phyloP scores from a whole-genome alignment of 2,888 invertebrate species.

The Copidosoma aretas region DNA sequence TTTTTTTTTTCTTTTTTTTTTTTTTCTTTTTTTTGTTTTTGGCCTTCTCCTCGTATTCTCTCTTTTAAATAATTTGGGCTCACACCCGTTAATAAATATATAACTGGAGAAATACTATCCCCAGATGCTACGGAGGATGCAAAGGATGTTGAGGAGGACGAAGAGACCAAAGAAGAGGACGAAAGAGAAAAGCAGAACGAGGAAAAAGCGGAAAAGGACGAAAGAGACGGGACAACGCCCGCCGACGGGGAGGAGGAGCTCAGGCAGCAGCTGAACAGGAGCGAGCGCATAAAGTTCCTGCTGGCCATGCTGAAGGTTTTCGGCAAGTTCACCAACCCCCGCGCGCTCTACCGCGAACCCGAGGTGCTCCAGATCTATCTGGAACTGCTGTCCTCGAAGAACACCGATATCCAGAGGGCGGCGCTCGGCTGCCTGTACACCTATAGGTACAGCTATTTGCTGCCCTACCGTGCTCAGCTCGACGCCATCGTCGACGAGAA shows the following conservation, averaged over 20 bases:
- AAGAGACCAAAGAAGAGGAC: constrained; percentile 35
- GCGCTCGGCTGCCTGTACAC: constrained; percentile 86
- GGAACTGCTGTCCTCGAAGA: constrained; percentile 81
- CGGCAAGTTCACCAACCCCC: constrained; percentile 81
- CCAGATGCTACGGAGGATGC: constrained; percentile 21
- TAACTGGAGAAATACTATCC: too few species aligned
- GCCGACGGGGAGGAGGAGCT: constrained; percentile 48
- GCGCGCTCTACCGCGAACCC: constrained; percentile 77
- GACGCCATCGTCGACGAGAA: constrained; percentile 84
- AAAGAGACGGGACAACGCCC: constrained; percentile 22
- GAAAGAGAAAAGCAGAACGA: constrained; percentile 34
- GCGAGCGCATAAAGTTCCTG: constrained; percentile 62
- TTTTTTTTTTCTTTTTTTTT: too few species aligned
- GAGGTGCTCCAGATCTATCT: constrained; percentile 78
- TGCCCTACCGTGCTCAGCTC: constrained; percentile 81
- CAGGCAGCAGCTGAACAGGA: constrained; percentile 39
- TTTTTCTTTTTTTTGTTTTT: too few species aligned
- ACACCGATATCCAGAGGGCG: constrained; percentile 80
- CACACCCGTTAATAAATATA: too few species aligned
- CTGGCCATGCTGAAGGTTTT: constrained; percentile 78
- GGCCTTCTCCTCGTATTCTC: too few species aligned
- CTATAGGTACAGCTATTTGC: constrained; percentile 81
- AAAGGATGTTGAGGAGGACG: constrained; percentile 38
- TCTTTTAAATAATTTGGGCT: too few species aligned
- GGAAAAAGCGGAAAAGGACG: constrained; percentile 15